Evolutionary conservation across 2,888 invertebrate genomes (phyloP).

Genomic region (Caenorhabditis zanzibari): DNA sequence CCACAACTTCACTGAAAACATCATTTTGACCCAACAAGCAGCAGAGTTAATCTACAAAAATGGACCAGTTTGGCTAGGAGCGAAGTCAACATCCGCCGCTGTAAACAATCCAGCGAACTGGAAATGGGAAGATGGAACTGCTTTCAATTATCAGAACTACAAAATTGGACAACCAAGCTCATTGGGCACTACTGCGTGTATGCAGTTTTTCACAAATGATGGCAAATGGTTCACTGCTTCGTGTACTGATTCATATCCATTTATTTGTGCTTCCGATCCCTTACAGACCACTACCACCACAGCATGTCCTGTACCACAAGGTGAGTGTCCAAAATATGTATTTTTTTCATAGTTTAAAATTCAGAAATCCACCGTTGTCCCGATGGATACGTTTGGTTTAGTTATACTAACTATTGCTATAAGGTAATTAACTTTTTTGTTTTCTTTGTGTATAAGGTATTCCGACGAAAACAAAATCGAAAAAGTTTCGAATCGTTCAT

Average conservation of each 20-base stretch:
- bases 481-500: no score
- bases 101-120: slow-evolving; percentile 31
- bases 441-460: neutral
- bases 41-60: neutral
- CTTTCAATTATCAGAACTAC: slow-evolving; percentile 53
- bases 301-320: slow-evolving; percentile 8
- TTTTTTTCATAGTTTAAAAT: slow-evolving; percentile 10
- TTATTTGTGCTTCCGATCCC: slow-evolving; percentile 25
- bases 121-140: slow-evolving; percentile 46
- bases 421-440: no score
- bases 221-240: slow-evolving; percentile 39
- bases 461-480: neutral
- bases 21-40: slow-evolving; percentile 24
- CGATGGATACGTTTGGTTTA: slow-evolving; percentile 22
- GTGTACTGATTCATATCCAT: slow-evolving; percentile 32
- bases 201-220: slow-evolving; percentile 19
- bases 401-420: slow-evolving; percentile 38
- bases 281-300: neutral
- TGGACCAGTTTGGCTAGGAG: slow-evolving; percentile 48
- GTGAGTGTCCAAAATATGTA: neutral
- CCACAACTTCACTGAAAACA: slow-evolving; percentile 41
- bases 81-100: slow-evolving; percentile 6
- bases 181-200: slow-evolving; percentile 32
- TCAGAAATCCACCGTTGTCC: slow-evolving; percentile 11
- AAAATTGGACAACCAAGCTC: slow-evolving; percentile 22